A percentile compares a stretch with the other conserved stretches of the same genome.
These are phyloP conservation scores for Trileptium ribeirensis DNA, from an alignment of 2,888 invertebrate species.

Conservation along the genomic window DNA sequence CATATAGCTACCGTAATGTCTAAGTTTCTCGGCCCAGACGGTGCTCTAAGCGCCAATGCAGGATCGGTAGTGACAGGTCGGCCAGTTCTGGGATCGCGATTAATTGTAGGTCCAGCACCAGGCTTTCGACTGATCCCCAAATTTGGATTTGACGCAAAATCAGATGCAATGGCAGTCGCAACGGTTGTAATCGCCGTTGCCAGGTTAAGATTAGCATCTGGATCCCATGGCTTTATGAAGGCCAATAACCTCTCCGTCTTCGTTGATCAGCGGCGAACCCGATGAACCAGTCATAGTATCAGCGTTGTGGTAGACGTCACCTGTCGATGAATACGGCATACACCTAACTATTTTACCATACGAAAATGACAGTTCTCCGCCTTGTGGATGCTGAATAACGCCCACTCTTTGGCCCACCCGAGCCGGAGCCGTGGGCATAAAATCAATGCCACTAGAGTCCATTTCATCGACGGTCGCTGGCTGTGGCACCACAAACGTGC, in stretches of 20 bases:
- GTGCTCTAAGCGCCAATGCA: not conserved
- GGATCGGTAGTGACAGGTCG: not conserved
- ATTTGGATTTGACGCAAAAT: constrained; percentile 6
- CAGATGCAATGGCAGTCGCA: not conserved
- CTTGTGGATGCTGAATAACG: constrained; percentile 17
- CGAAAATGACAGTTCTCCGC: constrained; percentile 12
- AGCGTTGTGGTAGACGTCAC: constrained; percentile 13
- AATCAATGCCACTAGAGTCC: constrained; percentile 11
- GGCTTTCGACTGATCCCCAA: not conserved
- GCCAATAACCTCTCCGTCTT: constrained; percentile 7
- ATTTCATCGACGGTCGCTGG: not conserved
- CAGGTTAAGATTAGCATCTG: not conserved
- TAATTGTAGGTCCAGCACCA: not conserved
- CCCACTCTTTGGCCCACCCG: not conserved
- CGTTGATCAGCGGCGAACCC: constrained; percentile 19
- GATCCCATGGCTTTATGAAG: constrained; percentile 14
- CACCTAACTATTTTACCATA: constrained; percentile 2
- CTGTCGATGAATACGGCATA: not conserved
- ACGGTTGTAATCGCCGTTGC: constrained; percentile 5
- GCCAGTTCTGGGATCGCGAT: constrained; percentile 14
- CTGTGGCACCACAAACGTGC: constrained; percentile 6
- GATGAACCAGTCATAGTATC: constrained; percentile 14
- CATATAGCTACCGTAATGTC: too few relatives aligned
- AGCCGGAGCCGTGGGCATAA: not conserved
- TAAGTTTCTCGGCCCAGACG: not conserved